phyloP scores from a whole-genome alignment of 2,888 invertebrate species.

The Cepaea hortensis region DNA sequence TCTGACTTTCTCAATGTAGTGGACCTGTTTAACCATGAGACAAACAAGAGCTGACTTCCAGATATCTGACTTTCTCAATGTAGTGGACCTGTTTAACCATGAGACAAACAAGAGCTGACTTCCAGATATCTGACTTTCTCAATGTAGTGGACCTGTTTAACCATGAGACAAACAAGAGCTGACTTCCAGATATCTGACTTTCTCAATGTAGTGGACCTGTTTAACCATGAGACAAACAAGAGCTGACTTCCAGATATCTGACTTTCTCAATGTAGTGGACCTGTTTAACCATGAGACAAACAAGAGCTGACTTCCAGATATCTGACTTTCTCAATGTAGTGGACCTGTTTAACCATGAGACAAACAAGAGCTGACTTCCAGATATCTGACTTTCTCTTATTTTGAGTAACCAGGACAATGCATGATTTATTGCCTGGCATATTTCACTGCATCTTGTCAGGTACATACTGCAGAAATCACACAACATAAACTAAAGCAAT shows the following conservation, averaged over 20 bases:
- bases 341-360: constrained; percentile 78
- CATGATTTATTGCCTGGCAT: too few species aligned
- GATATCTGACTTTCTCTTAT: too few species aligned
- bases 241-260: too few species aligned
- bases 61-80: constrained; percentile 57
- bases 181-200: too few species aligned
- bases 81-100: too few species aligned
- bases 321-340: constrained; percentile 59
- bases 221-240: background rate
- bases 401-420: too few species aligned
- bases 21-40: too few species aligned
- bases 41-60: background rate
- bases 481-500: too few species aligned
- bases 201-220: constrained; percentile 78
- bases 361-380: background rate
- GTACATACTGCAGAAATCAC: too few species aligned
- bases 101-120: background rate
- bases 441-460: too few species aligned
- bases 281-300: constrained; percentile 47
- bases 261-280: constrained; percentile 78
- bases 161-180: background rate
- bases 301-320: too few species aligned
- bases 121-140: constrained; percentile 59
- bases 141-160: constrained; percentile 78
- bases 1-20: constrained; percentile 55